These are phyloP conservation scores for Drosophila subobscura DNA, from an alignment of 1,140 invertebrate species.

Conservation along the genomic window DNA sequence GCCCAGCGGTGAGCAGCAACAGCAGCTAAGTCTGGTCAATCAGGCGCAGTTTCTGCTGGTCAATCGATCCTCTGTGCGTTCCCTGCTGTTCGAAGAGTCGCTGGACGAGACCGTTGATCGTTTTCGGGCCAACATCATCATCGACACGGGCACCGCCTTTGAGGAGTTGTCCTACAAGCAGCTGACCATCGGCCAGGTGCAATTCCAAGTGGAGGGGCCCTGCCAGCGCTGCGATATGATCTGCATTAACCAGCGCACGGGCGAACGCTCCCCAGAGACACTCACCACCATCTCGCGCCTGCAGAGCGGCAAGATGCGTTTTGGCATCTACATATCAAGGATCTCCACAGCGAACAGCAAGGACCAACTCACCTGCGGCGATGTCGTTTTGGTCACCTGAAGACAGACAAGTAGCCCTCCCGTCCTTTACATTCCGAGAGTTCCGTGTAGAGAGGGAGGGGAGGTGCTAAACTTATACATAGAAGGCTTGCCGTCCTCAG, in stretches of 20 bases:
- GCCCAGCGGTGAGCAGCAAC: slow-evolving; percentile 7
- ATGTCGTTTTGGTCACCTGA: slow-evolving; percentile 31
- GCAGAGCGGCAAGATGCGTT: slow-evolving; percentile 90
- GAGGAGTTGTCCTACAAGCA: slow-evolving; percentile 90
- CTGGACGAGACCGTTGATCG: slow-evolving; percentile 86
- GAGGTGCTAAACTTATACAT: too few relatives aligned
- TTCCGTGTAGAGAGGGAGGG: too few relatives aligned
- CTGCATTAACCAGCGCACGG: slow-evolving; percentile 94
- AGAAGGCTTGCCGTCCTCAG: too few relatives aligned
- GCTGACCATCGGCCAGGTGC: slow-evolving; percentile 87
- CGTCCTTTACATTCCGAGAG: too few relatives aligned
- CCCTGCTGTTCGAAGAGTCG: slow-evolving; percentile 85
- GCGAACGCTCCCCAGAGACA: slow-evolving; percentile 91
- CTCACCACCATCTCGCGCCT: slow-evolving; percentile 90
- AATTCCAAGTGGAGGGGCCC: slow-evolving; percentile 88
- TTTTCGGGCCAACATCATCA: slow-evolving; percentile 89
- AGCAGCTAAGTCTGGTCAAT: slow-evolving; percentile 89
- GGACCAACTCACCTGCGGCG: slow-evolving; percentile 37
- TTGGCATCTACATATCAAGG: slow-evolving; percentile 89
- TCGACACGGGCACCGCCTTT: slow-evolving; percentile 87
- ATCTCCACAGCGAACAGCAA: background rate
- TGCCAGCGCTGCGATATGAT: slow-evolving; percentile 97
- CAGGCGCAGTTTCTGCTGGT: slow-evolving; percentile 95
- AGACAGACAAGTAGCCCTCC: background rate
- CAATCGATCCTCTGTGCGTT: slow-evolving; percentile 90